phyloP scores from a whole-genome alignment of 2,113 vertebrate species.

The Plotosus lineatus region DNA sequence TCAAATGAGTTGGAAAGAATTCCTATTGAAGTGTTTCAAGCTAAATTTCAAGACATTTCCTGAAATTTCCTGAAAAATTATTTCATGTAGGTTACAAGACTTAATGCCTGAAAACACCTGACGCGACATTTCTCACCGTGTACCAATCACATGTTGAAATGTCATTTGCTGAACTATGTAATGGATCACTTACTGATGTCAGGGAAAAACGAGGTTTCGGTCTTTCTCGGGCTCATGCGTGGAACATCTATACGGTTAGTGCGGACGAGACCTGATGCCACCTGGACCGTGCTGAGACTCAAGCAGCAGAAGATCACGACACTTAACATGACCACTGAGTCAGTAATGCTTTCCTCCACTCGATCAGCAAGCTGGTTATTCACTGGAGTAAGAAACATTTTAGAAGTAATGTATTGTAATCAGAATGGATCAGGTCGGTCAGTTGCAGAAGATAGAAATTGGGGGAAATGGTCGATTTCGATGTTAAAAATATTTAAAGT shows the following conservation, averaged over 20 bases:
- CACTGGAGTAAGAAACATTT: not conserved
- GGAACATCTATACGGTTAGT: constrained; percentile 59
- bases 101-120: not conserved
- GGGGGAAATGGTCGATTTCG: not conserved
- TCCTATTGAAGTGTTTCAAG: not conserved
- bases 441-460: not conserved
- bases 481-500: not conserved
- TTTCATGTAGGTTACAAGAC: not conserved
- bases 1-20: not conserved
- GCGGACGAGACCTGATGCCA: constrained; percentile 60
- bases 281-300: constrained; percentile 57
- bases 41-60: not conserved
- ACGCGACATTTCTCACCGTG: too few relatives aligned
- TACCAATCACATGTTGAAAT: not conserved
- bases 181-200: constrained; percentile 59
- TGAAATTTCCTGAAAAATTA: not conserved
- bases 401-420: not conserved
- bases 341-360: not conserved
- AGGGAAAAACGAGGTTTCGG: constrained; percentile 58
- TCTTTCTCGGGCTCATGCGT: constrained; percentile 31
- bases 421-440: not conserved
- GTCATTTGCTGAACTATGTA: too few relatives aligned
- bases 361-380: not conserved
- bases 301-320: constrained; percentile 60
- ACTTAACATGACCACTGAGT: constrained; percentile 57